These are phyloP conservation scores for Spodoptera frugiperda DNA, from an alignment of 1,140 invertebrate genomes.

Conservation along the genomic window DNA sequence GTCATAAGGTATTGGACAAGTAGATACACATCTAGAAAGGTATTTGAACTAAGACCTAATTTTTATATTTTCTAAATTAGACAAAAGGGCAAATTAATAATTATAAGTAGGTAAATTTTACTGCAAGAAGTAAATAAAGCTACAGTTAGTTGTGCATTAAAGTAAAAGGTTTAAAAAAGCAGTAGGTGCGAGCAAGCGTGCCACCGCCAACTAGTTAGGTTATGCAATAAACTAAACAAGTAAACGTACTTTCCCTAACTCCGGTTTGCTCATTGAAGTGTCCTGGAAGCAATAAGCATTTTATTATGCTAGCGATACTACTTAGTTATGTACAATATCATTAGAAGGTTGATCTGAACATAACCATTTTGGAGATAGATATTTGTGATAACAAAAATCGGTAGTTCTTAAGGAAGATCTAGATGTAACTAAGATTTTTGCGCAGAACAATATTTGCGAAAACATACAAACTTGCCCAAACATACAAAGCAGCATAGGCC, in stretches of 20 bases:
- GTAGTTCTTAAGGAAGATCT: too few relatives aligned
- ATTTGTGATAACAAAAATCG: too few relatives aligned
- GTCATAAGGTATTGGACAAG: too few relatives aligned
- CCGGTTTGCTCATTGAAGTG: constrained; percentile 65
- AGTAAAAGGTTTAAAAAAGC: neutral
- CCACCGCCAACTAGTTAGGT: constrained; percentile 29
- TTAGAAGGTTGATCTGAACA: neutral
- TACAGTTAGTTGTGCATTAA: neutral
- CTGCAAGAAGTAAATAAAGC: neutral
- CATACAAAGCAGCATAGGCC: too few relatives aligned
- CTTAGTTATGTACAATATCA: neutral
- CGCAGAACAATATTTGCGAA: too few relatives aligned
- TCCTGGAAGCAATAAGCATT: constrained; percentile 66
- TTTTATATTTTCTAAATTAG: too few relatives aligned
- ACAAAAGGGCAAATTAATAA: too few relatives aligned
- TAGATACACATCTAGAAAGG: too few relatives aligned
- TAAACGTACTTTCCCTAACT: constrained; percentile 74
- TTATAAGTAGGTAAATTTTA: neutral
- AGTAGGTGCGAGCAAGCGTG: neutral
- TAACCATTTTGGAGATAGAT: too few relatives aligned
- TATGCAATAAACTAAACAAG: neutral
- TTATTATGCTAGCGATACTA: constrained; percentile 32
- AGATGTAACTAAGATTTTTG: too few relatives aligned
- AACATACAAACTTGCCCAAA: too few relatives aligned
- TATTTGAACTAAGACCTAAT: too few relatives aligned